These are phyloP conservation scores for Gambusia yucatana DNA, from an alignment of 2,797 vertebrate species.

Conservation along the genomic window DNA sequence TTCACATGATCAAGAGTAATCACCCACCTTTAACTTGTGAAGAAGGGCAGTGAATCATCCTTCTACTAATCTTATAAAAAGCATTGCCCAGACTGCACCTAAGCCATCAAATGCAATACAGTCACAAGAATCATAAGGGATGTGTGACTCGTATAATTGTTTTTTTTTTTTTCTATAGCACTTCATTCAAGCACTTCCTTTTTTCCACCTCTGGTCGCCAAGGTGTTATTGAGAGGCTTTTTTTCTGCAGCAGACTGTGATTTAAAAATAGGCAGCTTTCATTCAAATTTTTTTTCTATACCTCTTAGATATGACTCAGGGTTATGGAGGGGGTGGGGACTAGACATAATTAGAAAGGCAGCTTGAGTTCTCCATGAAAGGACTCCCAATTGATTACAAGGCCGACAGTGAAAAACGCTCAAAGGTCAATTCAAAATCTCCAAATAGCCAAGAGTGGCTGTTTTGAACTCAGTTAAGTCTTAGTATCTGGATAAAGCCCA, in stretches of 20 bases:
- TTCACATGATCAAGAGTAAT: slow-evolving; percentile 15
- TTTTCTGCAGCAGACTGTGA: slow-evolving; percentile 11
- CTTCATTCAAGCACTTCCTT: slow-evolving; percentile 38
- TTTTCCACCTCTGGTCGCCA: slow-evolving; percentile 12
- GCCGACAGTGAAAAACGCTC: not conserved
- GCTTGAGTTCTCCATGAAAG: not conserved
- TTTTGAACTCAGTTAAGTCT: not conserved
- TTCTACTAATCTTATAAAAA: slow-evolving; percentile 30
- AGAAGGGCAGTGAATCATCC: slow-evolving; percentile 49
- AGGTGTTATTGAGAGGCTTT: slow-evolving; percentile 26
- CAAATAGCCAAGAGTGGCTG: not conserved
- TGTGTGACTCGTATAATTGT: slow-evolving; percentile 48
- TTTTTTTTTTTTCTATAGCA: slow-evolving; percentile 16
- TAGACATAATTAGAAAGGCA: not conserved
- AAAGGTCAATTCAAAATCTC: not conserved
- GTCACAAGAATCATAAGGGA: slow-evolving; percentile 35
- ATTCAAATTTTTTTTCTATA: slow-evolving; percentile 2
- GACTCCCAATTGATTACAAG: not conserved
- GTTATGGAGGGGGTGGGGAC: too few relatives aligned
- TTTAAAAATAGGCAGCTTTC: slow-evolving; percentile 35
- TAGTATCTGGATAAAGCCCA: not conserved
- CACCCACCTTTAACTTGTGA: slow-evolving; percentile 32
- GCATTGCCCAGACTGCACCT: slow-evolving; percentile 7
- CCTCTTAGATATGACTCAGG: not conserved
- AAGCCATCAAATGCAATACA: slow-evolving; percentile 15